These are phyloP conservation scores for Ranitomeya imitator DNA, from an alignment of 2,113 vertebrate genomes.

Conservation along the genomic window DNA sequence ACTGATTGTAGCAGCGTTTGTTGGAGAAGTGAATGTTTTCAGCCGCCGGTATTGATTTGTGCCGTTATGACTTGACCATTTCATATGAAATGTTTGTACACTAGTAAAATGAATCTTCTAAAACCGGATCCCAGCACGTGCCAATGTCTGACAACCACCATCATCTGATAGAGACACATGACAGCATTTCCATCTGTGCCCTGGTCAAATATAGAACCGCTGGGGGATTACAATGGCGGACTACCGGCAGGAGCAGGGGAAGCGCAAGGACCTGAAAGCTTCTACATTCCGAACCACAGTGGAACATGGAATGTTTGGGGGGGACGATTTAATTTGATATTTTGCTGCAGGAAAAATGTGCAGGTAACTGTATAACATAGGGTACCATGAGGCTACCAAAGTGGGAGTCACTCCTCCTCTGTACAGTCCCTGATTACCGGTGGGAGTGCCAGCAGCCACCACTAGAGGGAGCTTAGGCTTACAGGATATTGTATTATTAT, in stretches of 20 bases:
- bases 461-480: too few relatives aligned
- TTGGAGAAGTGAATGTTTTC: background rate
- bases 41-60: background rate
- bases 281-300: background rate
- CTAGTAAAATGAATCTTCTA: background rate
- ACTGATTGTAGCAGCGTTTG: background rate
- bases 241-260: background rate
- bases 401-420: too few relatives aligned
- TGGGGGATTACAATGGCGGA: too few relatives aligned
- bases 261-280: background rate
- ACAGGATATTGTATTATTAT: too few relatives aligned
- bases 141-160: background rate
- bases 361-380: too few relatives aligned
- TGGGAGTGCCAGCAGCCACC: too few relatives aligned
- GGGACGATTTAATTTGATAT: too few relatives aligned
- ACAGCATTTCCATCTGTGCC: background rate
- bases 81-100: background rate
- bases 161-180: background rate
- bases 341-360: too few relatives aligned
- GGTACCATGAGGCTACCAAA: too few relatives aligned
- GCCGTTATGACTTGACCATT: background rate
- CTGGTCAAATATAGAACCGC: background rate
- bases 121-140: background rate
- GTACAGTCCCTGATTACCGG: too few relatives aligned
- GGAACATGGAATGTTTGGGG: too few relatives aligned